These are phyloP conservation scores for Lampris megalopsis DNA, from an alignment of 2,113 vertebrate genomes.

Conservation along the genomic window DNA sequence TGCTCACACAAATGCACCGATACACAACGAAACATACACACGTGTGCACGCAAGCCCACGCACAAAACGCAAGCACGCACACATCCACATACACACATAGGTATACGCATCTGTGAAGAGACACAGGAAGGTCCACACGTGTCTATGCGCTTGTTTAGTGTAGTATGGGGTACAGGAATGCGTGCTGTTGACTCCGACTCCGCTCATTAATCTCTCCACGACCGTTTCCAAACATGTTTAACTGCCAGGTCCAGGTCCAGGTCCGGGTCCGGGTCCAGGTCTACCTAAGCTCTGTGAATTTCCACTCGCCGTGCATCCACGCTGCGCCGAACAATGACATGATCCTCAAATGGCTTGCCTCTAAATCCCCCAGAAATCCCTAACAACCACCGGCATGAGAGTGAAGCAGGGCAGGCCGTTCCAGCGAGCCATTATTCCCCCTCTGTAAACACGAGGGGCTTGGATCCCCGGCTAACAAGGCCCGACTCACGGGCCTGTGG, in stretches of 20 bases:
- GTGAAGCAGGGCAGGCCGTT: conserved; percentile 50
- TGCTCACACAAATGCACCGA: no score
- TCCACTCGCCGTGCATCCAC: conserved; percentile 58
- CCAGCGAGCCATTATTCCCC: conserved; percentile 61
- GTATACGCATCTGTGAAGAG: neutral
- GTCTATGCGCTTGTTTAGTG: conserved; percentile 2
- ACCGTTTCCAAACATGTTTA: conserved; percentile 47
- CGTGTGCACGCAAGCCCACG: neutral
- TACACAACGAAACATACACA: no score
- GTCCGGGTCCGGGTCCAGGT: neutral
- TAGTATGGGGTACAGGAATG: neutral
- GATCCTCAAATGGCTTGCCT: conserved; percentile 65
- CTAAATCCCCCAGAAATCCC: conserved; percentile 68
- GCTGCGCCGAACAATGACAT: conserved; percentile 61
- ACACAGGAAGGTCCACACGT: neutral
- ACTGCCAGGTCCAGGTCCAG: neutral
- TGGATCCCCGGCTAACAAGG: conserved; percentile 55
- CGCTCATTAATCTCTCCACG: conserved; percentile 30
- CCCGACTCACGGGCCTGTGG: conserved; percentile 53
- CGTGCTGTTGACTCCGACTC: conserved; percentile 25
- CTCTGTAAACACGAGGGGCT: conserved; percentile 59
- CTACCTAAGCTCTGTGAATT: conserved; percentile 51
- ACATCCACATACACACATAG: neutral
- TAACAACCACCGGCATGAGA: conserved; percentile 67
- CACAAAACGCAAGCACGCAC: neutral